A percentile compares a stretch with the other conserved stretches of the same genome.
These are phyloP conservation scores for Schizothorax lantsangensis DNA, from an alignment of 2,797 vertebrate species.

Conservation along the genomic window DNA sequence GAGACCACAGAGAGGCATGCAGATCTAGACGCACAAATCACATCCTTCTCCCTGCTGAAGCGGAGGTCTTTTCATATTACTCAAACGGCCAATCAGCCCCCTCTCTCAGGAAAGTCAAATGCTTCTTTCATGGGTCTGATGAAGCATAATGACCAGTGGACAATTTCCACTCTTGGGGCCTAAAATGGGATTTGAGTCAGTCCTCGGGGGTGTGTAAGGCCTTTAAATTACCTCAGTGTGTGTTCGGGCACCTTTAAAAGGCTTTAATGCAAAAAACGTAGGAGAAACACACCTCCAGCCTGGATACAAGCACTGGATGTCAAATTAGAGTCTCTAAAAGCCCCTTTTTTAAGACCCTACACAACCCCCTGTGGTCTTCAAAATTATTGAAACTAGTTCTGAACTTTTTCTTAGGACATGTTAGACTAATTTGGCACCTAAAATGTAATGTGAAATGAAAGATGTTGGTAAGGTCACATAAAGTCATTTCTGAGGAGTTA, in stretches of 20 bases:
- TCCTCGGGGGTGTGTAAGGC: conserved; percentile 52
- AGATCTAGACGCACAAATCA: conserved; percentile 40
- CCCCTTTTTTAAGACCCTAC: conserved; percentile 4
- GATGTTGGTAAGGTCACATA: neutral
- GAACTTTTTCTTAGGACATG: neutral
- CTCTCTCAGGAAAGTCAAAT: conserved; percentile 59
- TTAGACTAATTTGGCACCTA: neutral
- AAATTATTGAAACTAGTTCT: neutral
- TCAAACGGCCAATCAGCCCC: conserved; percentile 51
- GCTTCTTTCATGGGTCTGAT: conserved; percentile 63
- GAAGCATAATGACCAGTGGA: conserved; percentile 60
- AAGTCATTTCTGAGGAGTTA: neutral
- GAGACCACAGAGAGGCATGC: conserved; percentile 46
- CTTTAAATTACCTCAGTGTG: conserved; percentile 63
- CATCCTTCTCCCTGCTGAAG: conserved; percentile 54
- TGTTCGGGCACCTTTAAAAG: conserved; percentile 49
- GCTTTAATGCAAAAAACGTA: conserved; percentile 53
- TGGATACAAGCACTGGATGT: conserved; percentile 24
- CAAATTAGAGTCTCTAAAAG: conserved; percentile 51
- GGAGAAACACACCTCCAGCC: conserved; percentile 43
- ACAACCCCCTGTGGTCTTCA: neutral
- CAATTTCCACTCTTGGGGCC: conserved; percentile 60
- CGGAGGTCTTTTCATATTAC: conserved; percentile 53
- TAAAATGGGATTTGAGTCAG: conserved; percentile 61
- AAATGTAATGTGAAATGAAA: neutral